Conservation (phyloP, 37 sponge, comb jelly and placozoan genomes). For the Ephydatia muelleri region DNA sequence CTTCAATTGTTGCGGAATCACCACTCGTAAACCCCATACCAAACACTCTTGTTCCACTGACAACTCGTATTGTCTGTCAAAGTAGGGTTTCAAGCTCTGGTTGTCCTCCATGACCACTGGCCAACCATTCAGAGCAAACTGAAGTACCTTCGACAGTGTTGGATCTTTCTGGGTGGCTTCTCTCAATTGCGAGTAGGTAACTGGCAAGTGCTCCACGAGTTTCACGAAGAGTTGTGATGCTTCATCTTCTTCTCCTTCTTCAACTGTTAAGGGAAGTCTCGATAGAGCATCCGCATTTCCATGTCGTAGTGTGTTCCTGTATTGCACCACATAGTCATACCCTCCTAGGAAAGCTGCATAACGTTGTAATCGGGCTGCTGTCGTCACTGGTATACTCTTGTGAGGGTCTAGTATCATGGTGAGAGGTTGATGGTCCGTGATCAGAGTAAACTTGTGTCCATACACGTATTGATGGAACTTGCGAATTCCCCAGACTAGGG, state of each 20-base stretch:
- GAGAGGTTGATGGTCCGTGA: constrained; percentile 59
- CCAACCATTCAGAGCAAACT: constrained; percentile 46
- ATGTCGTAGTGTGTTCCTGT: constrained; percentile 35
- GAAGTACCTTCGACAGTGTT: constrained; percentile 42
- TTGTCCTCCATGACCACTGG: not conserved
- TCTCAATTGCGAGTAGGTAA: constrained; percentile 8
- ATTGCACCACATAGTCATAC: constrained; percentile 40
- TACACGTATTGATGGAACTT: constrained; percentile 65
- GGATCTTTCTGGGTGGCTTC: constrained; percentile 22
- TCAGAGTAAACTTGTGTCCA: constrained; percentile 52
- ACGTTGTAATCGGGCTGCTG: constrained; percentile 42
- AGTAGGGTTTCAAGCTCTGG: not conserved
- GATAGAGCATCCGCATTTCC: constrained; percentile 65
- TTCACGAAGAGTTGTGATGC: constrained; percentile 4
- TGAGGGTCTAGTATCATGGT: constrained; percentile 35
- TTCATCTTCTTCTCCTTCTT: not conserved
- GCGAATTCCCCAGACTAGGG: constrained; percentile 35
- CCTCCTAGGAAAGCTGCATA: constrained; percentile 41
- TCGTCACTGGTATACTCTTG: constrained; percentile 25
- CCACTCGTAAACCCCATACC: constrained; percentile 6
- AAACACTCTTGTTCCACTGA: constrained; percentile 1
- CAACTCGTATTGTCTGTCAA: not conserved
- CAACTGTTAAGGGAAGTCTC: constrained; percentile 23
- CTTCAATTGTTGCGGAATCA: not conserved
- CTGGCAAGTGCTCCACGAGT: constrained; percentile 11